These are phyloP conservation scores for Lobophora halterata DNA, from an alignment of 2,888 invertebrate species.

Conservation along the genomic window DNA sequence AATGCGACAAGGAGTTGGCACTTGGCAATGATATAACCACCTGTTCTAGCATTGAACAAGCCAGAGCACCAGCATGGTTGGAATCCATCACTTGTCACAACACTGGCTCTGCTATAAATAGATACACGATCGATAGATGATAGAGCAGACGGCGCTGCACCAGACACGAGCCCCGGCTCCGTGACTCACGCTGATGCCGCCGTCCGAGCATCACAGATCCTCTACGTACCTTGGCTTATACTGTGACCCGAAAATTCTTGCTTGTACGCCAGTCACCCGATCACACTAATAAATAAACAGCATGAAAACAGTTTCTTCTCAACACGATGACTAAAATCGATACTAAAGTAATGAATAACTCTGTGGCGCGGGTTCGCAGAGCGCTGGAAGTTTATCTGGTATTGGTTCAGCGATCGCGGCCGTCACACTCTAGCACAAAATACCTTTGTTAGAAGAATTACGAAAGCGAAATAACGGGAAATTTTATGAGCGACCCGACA, in stretches of 20 bases:
- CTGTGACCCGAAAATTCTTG: conserved; percentile 70
- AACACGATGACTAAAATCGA: conserved; percentile 69
- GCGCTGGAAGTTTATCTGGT: conserved; percentile 47
- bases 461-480: conserved; percentile 77
- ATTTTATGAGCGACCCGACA: conserved; percentile 65
- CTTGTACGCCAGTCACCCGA: conserved; percentile 56
- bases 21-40: conserved; percentile 17
- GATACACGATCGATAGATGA: conserved; percentile 41
- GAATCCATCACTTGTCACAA: conserved; percentile 38
- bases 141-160: conserved; percentile 15
- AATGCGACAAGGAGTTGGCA: conserved; percentile 12
- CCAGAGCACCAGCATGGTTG: conserved; percentile 22
- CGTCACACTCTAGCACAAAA: conserved; percentile 60
- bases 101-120: conserved; percentile 40
- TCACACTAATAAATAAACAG: conserved; percentile 69
- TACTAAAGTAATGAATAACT: conserved; percentile 59
- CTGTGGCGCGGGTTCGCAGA: conserved; percentile 52
- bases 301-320: conserved; percentile 62
- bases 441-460: conserved; percentile 72
- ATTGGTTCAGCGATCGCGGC: conserved; percentile 49
- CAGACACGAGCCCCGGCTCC: neutral
- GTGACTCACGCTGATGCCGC: conserved; percentile 20
- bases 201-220: conserved; percentile 32
- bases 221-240: conserved; percentile 65
- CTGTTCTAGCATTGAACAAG: conserved; percentile 16